A percentile compares a stretch with the other conserved stretches of the same genome.
phyloP scores from a whole-genome alignment of 1,140 invertebrate genomes.

The Hydropsyche tenuis region DNA sequence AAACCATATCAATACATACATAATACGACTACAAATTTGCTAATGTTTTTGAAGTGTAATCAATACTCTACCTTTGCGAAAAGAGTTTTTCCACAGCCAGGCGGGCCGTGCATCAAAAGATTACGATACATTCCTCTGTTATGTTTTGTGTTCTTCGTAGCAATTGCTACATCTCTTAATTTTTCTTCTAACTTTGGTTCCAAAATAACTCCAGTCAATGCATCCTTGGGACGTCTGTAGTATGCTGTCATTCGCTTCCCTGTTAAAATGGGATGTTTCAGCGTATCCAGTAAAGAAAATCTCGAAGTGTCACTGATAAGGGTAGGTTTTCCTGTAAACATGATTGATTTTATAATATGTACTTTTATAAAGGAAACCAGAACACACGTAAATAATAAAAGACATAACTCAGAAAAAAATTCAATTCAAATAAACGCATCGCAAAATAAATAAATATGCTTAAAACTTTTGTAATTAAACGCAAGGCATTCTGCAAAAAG shows the following conservation, averaged over 20 bases:
- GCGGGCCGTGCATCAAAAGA: conserved; percentile 97
- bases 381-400: too few species aligned
- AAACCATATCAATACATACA: background rate
- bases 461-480: too few species aligned
- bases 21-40: background rate
- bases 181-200: conserved; percentile 89
- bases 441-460: too few species aligned
- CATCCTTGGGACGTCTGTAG: conserved; percentile 76
- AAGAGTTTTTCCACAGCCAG: conserved; percentile 97
- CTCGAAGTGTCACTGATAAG: conserved; percentile 96
- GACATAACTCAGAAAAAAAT: background rate
- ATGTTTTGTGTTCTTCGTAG: conserved; percentile 95
- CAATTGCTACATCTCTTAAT: conserved; percentile 94
- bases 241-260: conserved; percentile 68
- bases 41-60: background rate
- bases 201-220: conserved; percentile 90
- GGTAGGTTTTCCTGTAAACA: conserved; percentile 76
- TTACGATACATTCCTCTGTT: conserved; percentile 96
- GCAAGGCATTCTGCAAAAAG: too few species aligned
- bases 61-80: conserved; percentile 81
- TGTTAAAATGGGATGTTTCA: conserved; percentile 87
- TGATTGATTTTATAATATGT: background rate
- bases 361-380: too few species aligned
- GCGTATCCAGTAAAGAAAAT: conserved; percentile 83
- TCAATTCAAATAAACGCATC: background rate